These are phyloP conservation scores for Parthenolecanium corni DNA, from an alignment of 2,888 invertebrate species.

Conservation along the genomic window DNA sequence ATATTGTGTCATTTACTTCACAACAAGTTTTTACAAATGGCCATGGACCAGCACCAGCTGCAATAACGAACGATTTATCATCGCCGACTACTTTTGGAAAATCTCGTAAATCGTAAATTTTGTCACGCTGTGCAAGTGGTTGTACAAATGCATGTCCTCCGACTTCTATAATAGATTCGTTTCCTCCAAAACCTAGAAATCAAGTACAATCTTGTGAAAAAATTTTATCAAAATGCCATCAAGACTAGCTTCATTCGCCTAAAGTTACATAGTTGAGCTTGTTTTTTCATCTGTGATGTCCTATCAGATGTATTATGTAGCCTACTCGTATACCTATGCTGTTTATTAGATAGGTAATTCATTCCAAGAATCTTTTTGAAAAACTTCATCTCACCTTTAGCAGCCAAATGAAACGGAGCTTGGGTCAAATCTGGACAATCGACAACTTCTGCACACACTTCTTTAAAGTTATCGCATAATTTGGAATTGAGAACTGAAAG, in stretches of 20 bases:
- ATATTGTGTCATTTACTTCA: slow-evolving; percentile 48
- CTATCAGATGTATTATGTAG: too few species aligned
- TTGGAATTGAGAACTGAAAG: neutral
- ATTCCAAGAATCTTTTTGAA: too few species aligned
- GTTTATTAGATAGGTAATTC: too few species aligned
- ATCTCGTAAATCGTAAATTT: slow-evolving; percentile 58
- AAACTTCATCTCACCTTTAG: slow-evolving; percentile 47
- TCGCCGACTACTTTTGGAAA: slow-evolving; percentile 44
- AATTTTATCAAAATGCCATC: too few species aligned
- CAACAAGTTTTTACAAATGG: slow-evolving; percentile 69
- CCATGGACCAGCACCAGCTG: slow-evolving; percentile 89
- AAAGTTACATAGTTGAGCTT: too few species aligned
- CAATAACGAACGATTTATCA: slow-evolving; percentile 51
- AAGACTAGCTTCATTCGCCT: too few species aligned
- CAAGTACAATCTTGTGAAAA: too few species aligned
- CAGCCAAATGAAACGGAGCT: slow-evolving; percentile 67
- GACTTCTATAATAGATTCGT: slow-evolving; percentile 59
- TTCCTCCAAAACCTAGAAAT: slow-evolving; percentile 54
- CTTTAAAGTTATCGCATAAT: slow-evolving; percentile 7
- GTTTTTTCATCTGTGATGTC: too few species aligned
- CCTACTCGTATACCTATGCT: too few species aligned
- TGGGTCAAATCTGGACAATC: slow-evolving; percentile 75
- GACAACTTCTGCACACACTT: neutral
- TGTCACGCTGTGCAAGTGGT: slow-evolving; percentile 60
- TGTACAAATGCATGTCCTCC: slow-evolving; percentile 74